phyloP scores from a whole-genome alignment of 2,797 vertebrate species.

The Ciconia nigra region DNA sequence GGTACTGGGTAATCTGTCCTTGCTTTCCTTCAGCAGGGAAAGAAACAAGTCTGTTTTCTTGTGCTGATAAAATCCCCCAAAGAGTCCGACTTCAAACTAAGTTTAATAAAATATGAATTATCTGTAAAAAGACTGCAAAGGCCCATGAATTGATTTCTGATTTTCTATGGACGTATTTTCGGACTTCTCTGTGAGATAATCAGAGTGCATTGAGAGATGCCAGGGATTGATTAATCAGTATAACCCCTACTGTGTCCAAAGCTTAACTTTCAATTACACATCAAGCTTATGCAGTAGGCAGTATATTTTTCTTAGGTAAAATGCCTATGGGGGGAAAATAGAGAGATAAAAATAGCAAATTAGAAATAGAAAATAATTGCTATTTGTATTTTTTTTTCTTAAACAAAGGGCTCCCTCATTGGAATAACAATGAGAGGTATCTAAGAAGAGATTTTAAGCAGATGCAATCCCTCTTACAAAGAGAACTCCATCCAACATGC shows the following conservation, averaged over 20 bases:
- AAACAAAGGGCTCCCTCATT: not conserved
- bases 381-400: not conserved
- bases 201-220: conserved; percentile 15
- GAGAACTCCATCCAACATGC: not conserved
- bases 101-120: conserved; percentile 24
- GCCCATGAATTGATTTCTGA: conserved; percentile 26
- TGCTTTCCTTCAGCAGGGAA: not conserved
- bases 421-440: not conserved
- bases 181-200: conserved; percentile 42
- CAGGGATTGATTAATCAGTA: conserved; percentile 47
- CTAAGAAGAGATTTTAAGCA: not conserved
- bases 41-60: not conserved
- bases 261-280: conserved; percentile 34
- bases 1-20: not conserved
- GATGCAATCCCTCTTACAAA: not conserved
- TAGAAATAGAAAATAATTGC: not conserved
- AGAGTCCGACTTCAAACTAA: not conserved
- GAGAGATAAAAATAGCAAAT: not conserved
- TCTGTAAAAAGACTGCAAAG: not conserved
- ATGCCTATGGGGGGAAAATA: not conserved
- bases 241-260: not conserved
- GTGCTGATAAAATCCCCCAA: not conserved
- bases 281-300: not conserved
- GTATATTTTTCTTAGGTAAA: conserved; percentile 2
- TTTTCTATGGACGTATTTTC: conserved; percentile 46